Evolutionary conservation across 2,113 vertebrate species (phyloP), one percentile per base, ranked within the genome.

Genomic region (Oryzias javanicus): DNA sequence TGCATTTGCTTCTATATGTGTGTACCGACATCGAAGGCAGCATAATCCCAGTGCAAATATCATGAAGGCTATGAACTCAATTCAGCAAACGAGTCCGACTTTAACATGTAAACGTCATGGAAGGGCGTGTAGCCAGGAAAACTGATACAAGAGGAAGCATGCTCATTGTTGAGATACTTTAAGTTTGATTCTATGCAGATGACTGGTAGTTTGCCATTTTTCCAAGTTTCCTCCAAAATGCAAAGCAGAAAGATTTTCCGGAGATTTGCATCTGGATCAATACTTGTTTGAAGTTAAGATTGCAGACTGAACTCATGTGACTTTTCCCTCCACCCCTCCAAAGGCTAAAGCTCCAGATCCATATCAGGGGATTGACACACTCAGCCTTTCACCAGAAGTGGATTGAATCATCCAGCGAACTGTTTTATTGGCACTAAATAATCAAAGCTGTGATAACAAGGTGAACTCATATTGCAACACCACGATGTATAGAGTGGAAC

Each of bases 21-120:
- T 41, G 46, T 24, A 72, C 62, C 62, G 61, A 22, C 58, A 47
- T 60, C 65, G 69, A 63, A 44, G 51, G 58, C 24, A 56, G 61
- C 29, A 19, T 25, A n/a, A 59, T 59, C 40, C 71, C 45, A 24
- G 41, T 59, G 41, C 45, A 64, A 71, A 70, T 60, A 25, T 51
- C 19, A 19, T 15, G 53, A 8, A 63, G 48, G 41, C 53, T 72
- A 51, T 51, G 62, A 80, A 64, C 49, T 65, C 53, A 41, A 62
- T 56, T 68, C 69, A 65, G 66, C 18, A 70, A 74, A 70, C 71
- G 55, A 54, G 29, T 71, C 55, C 49, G 54, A 82, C 81, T 84
- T 87, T 87, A 80, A 83, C 83, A 86, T 86, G 85, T 74, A 87
- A 89, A 89, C 86, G 67, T n/a, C 4, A 25, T 41, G 51, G 70